Conservation (phyloP, 2,113 vertebrate species). For the Callopanchax toddi region DNA sequence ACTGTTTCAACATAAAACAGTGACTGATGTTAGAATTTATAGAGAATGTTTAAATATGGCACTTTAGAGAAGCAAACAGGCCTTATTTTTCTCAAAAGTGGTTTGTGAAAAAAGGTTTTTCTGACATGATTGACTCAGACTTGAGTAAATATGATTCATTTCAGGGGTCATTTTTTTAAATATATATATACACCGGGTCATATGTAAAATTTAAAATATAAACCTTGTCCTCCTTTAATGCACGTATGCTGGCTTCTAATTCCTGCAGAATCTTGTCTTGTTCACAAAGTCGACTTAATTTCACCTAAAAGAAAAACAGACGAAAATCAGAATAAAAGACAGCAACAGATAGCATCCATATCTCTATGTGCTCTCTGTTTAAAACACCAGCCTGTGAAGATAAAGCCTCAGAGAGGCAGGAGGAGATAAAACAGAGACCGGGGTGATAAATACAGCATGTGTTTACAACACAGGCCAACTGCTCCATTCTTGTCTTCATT, state of each 20-base stretch:
- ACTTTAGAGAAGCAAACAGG: not conserved
- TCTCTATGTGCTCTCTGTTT: not conserved
- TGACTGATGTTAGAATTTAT: not conserved
- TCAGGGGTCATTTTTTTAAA: not conserved
- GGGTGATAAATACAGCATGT: constrained; percentile 19
- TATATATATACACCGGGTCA: too few relatives aligned
- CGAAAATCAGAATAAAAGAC: not conserved
- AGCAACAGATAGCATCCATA: constrained; percentile 1
- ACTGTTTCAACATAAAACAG: too few relatives aligned
- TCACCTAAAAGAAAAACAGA: constrained; percentile 82
- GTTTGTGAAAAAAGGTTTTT: too few relatives aligned
- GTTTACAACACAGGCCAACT: constrained; percentile 21
- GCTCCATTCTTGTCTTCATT: constrained; percentile 37
- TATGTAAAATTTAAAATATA: constrained; percentile 4
- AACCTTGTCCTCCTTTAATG: constrained; percentile 97
- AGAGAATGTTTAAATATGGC: too few relatives aligned
- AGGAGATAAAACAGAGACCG: constrained; percentile 13
- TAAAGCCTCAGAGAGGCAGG: constrained; percentile 13
- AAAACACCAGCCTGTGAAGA: not conserved
- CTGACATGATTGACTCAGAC: not conserved
- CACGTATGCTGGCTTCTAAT: constrained; percentile 90
- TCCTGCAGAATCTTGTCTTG: constrained; percentile 97
- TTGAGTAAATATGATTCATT: not conserved
- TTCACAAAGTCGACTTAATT: constrained; percentile 94
- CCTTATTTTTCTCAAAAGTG: not conserved